A percentile compares a stretch with the other conserved stretches of the same genome.
These are phyloP conservation scores for Oedothorax gibbosus DNA, from an alignment of 1,140 invertebrate genomes.

Conservation along the genomic window DNA sequence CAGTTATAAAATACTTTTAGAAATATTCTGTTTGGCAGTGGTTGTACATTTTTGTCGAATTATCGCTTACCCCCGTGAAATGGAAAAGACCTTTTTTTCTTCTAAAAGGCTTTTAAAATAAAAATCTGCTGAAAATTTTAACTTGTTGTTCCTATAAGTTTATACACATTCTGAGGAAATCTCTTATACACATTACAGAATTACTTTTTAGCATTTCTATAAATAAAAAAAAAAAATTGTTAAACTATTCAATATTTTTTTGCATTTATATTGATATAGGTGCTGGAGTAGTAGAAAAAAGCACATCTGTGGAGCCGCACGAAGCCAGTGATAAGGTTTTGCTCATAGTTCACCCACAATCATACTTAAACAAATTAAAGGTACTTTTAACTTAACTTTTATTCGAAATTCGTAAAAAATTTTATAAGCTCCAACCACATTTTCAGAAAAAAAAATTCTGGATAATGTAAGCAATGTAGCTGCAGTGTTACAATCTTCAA, in stretches of 20 bases:
- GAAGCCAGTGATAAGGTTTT: constrained; percentile 80
- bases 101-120: neutral
- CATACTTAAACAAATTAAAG: constrained; percentile 77
- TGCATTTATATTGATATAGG: constrained; percentile 65
- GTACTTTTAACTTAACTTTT: constrained; percentile 26
- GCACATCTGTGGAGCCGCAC: constrained; percentile 72
- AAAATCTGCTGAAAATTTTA: constrained; percentile 47
- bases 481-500: no score
- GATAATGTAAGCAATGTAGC: neutral
- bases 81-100: neutral
- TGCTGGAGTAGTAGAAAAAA: constrained; percentile 66
- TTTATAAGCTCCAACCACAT: neutral
- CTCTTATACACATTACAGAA: constrained; percentile 73
- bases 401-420: neutral
- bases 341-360: constrained; percentile 77
- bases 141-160: constrained; percentile 70
- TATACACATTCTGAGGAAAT: constrained; percentile 72
- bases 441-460: neutral
- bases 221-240: constrained; percentile 5
- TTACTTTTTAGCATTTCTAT: constrained; percentile 61
- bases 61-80: no score
- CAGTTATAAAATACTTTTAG: no score
- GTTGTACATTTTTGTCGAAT: no score
- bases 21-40: no score
- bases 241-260: neutral